These are phyloP conservation scores for Ophioninae sp. DNA, from an alignment of 2,888 invertebrate genomes.

Conservation along the genomic window DNA sequence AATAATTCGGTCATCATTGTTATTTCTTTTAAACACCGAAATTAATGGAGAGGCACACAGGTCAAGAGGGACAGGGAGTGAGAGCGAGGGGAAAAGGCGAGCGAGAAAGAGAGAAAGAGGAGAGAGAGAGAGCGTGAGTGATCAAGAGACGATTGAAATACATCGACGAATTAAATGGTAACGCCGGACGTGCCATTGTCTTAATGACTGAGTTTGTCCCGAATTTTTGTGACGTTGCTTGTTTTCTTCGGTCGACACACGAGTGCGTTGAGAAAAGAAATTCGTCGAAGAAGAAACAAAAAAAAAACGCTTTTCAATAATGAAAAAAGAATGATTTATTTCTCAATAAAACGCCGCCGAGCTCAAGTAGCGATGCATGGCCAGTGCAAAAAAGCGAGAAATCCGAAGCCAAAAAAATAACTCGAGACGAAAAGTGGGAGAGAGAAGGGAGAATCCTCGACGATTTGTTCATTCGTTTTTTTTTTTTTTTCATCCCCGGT, in stretches of 20 bases:
- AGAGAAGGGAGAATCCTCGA: conserved; percentile 48
- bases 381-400: conserved; percentile 66
- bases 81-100: conserved; percentile 18
- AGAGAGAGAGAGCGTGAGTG: conserved; percentile 20
- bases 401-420: conserved; percentile 32
- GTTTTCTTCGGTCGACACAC: conserved; percentile 63
- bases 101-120: conserved; percentile 38
- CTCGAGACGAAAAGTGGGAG: conserved; percentile 52
- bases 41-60: conserved; percentile 51
- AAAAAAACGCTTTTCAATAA: background rate
- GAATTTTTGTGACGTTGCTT: conserved; percentile 49
- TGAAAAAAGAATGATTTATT: conserved; percentile 70
- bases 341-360: conserved; percentile 81
- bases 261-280: conserved; percentile 62
- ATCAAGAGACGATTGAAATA: conserved; percentile 66
- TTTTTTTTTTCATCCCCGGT: conserved; percentile 66
- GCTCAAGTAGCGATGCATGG: conserved; percentile 78
- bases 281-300: conserved; percentile 17
- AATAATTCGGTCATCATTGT: conserved; percentile 15
- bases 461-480: conserved; percentile 19
- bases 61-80: conserved; percentile 29
- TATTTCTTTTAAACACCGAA: conserved; percentile 40
- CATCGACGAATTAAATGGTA: conserved; percentile 67
- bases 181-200: conserved; percentile 66
- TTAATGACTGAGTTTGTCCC: conserved; percentile 56